Evolutionary conservation across 1,140 invertebrate genomes (phyloP), one percentile per base, ranked within the genome.

Genomic region (Drosophila jambulina): DNA sequence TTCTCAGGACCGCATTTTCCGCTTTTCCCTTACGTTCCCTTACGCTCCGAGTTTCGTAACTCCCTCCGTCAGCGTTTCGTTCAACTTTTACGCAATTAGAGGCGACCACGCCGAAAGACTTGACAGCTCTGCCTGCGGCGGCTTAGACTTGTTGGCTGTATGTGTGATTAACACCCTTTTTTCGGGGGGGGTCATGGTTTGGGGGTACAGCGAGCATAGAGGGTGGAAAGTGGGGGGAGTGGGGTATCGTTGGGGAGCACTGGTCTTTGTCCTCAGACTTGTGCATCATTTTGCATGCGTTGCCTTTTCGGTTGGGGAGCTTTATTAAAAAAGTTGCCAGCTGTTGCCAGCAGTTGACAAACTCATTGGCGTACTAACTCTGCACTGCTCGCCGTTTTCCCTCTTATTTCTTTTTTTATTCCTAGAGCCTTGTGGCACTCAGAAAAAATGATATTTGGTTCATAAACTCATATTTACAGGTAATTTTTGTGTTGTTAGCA

Each of bases 281-380:
- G 46, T 77, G 81, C 70, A 87, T 80, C 64, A 70, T 71, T 77
- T 83, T 87, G 82, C 85, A 84, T 88, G 84, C 80, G 58, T 80
- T 76, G 54, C 43, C 65, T 71, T 71, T 72, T 72, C 34, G 69
- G 69, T 67, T 6, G 67, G 69, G 53, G 36, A 42, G 65, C 74
- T 86, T 84, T 88, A 88, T 88, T 88, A 88, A 90, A 88, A 90
- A 88, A 90, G 85, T 88, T 78, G 63, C 75, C 72, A 67, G 72
- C 74, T 80, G 75, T 78, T 68, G 56, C 75, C 75, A 57, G 67
- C 85, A 80, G 80, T 90, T 90, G 85, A 88, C 85, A 88, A 90
- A 90, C 84, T 88, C 85, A 90, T 84, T 74, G 77, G 59, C 59
- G 48, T 61, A 42, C 40, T 45, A 42, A 40, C 49, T 58, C 49